A percentile compares a stretch with the other conserved stretches of the same genome.
Evolutionary conservation across 2,888 invertebrate genomes (phyloP).

Genomic region (Alentia gelatinosa): DNA sequence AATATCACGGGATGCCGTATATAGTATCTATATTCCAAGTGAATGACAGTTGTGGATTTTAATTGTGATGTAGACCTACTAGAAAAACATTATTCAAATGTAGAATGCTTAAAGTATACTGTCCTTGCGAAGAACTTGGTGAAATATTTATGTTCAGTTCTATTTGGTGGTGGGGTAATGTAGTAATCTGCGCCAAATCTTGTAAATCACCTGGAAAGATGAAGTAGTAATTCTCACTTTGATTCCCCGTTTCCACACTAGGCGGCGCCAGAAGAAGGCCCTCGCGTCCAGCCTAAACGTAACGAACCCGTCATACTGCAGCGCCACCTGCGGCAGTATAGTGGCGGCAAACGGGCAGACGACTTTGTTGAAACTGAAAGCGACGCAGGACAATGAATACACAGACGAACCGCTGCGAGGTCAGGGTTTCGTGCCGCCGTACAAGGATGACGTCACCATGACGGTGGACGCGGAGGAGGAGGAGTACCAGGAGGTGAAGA

Average conservation of each 20-base stretch:
- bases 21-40: not conserved
- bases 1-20: too few species aligned
- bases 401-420: slow-evolving; percentile 14
- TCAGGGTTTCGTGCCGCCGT: not conserved
- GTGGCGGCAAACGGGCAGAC: slow-evolving; percentile 51
- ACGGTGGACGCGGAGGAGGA: not conserved
- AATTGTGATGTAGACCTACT: not conserved
- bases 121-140: not conserved
- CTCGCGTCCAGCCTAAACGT: slow-evolving; percentile 31
- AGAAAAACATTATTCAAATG: not conserved
- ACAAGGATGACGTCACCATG: slow-evolving; percentile 23
- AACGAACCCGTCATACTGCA: slow-evolving; percentile 11
- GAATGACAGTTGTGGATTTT: not conserved
- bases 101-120: not conserved
- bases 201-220: too few species aligned
- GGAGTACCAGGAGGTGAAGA: not conserved
- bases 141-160: not conserved
- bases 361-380: slow-evolving; percentile 27
- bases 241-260: not conserved
- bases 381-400: slow-evolving; percentile 31
- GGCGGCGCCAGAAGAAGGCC: slow-evolving; percentile 52
- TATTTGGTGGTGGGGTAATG: too few species aligned
- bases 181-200: too few species aligned
- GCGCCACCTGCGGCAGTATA: slow-evolving; percentile 15
- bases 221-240: not conserved